phyloP scores from a whole-genome alignment of 2,888 invertebrate genomes.

The Mylabris sibirica region DNA sequence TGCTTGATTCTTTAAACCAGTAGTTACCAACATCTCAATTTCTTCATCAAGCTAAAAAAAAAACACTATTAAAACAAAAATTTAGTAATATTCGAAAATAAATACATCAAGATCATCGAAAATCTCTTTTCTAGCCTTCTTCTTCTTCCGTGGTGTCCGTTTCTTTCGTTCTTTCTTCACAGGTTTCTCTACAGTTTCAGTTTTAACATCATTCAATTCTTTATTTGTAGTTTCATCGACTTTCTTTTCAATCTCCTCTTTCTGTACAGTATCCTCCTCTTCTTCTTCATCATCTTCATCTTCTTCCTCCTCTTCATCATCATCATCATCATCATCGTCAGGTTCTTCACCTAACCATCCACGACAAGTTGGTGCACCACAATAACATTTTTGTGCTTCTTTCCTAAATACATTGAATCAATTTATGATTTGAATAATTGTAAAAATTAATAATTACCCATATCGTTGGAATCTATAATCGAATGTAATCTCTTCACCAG shows the following conservation, averaged over 20 bases:
- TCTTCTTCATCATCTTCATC: slow-evolving; percentile 59
- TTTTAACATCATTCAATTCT: slow-evolving; percentile 17
- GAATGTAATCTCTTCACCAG: slow-evolving; percentile 96
- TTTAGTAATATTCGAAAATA: slow-evolving; percentile 28
- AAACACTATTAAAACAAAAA: slow-evolving; percentile 31
- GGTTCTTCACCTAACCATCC: slow-evolving; percentile 96
- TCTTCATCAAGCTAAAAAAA: slow-evolving; percentile 82
- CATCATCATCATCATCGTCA: slow-evolving; percentile 72
- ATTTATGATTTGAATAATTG: neutral
- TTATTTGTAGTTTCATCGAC: slow-evolving; percentile 31
- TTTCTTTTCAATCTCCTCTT: slow-evolving; percentile 33
- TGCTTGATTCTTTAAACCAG: slow-evolving; percentile 86
- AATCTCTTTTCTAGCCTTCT: slow-evolving; percentile 60
- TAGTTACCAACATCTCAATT: slow-evolving; percentile 77
- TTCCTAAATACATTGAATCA: slow-evolving; percentile 67
- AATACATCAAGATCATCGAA: slow-evolving; percentile 72
- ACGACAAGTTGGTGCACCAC: slow-evolving; percentile 87
- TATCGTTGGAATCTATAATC: slow-evolving; percentile 98
- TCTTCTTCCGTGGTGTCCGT: slow-evolving; percentile 49
- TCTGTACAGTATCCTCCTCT: slow-evolving; percentile 43
- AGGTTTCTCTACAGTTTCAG: slow-evolving; percentile 46
- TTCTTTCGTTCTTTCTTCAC: slow-evolving; percentile 52
- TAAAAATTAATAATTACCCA: slow-evolving; percentile 68
- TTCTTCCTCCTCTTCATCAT: slow-evolving; percentile 64
- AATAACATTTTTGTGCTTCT: slow-evolving; percentile 95